Conservation (phyloP, 2,888 invertebrate species). For the Galeruca laticollis region DNA sequence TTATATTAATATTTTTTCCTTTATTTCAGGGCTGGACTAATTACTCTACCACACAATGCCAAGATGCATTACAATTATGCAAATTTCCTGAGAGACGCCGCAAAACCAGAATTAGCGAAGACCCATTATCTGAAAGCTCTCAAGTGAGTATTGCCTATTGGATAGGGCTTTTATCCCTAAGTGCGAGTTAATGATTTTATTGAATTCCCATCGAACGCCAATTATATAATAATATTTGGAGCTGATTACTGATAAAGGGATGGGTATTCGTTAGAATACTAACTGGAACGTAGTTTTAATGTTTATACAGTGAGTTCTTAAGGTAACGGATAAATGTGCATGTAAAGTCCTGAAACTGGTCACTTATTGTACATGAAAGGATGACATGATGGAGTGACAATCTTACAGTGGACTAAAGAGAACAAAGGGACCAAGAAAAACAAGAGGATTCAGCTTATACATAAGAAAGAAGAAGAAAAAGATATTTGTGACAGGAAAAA, state of each 20-base stretch:
- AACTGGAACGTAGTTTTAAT: no score
- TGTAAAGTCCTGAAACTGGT: no score
- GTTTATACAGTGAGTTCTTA: no score
- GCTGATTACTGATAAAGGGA: not conserved
- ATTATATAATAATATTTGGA: not conserved
- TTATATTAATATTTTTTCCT: not conserved
- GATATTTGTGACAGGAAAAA: no score
- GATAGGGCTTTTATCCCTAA: constrained; percentile 12
- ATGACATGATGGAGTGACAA: no score
- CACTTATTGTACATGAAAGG: no score
- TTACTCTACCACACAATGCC: constrained; percentile 85
- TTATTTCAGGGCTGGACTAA: constrained; percentile 78
- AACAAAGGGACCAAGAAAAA: no score
- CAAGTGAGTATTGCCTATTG: constrained; percentile 70
- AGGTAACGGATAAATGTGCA: no score
- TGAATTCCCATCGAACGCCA: constrained; percentile 5
- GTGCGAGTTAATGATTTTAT: constrained; percentile 11
- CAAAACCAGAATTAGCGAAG: constrained; percentile 78
- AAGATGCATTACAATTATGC: constrained; percentile 93
- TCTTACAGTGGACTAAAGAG: no score
- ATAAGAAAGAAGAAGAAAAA: no score
- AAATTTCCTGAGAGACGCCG: constrained; percentile 84
- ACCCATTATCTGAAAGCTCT: constrained; percentile 84
- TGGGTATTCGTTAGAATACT: not conserved
- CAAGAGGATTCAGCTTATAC: no score